Evolutionary conservation across 1,140 invertebrate genomes (phyloP), one percentile per base, ranked within the genome.

Genomic region (Carposina sasakii): DNA sequence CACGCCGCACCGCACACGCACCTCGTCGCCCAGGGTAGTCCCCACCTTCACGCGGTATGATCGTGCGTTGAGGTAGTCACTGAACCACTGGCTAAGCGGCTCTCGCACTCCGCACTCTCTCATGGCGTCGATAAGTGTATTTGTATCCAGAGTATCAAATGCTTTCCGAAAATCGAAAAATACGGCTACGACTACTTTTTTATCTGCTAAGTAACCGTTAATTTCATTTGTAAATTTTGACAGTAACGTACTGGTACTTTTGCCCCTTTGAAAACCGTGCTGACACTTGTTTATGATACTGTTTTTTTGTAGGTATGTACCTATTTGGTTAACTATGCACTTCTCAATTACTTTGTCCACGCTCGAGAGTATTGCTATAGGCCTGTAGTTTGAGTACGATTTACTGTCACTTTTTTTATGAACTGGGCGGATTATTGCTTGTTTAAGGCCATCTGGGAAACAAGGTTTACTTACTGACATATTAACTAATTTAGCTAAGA

Each of bases 61-160:
- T 4, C 31, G 31, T 4, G 13, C 9, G 31, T 8, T 33, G 8
- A 33, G 31, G 31, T 59, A 59, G 37, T 51, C 52, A n/a, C 45
- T 5, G 31, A 33, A 33, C 13, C 8, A 33, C 15, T 33, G 9
- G 31, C 15, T 33, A 3, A 33, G 31, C 8, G 37, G 37, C 16
- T 41, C 37, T 2, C 37, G 12, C 19, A 41, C 37, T 41, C 37
- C 37, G 23, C 37, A 41, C 20, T 41, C 37, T 10, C 8, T 6
- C 37, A 41, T 41, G 3, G 37, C 37, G 4, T 41, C 23, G 12
- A 41, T 22, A 2, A 41, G 13, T 2, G 19, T 23, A 22, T 23
- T 41, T 4, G 19, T n/a, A 22, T 41, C 20, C 13, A 41, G 13
- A 3, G 37, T 41, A 15, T 41, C 37, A 22, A 41, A 41, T 21